Base-by-base conservation (phyloP, 1,140 invertebrate genomes). In the Aphaenogaster floridana region DNA sequence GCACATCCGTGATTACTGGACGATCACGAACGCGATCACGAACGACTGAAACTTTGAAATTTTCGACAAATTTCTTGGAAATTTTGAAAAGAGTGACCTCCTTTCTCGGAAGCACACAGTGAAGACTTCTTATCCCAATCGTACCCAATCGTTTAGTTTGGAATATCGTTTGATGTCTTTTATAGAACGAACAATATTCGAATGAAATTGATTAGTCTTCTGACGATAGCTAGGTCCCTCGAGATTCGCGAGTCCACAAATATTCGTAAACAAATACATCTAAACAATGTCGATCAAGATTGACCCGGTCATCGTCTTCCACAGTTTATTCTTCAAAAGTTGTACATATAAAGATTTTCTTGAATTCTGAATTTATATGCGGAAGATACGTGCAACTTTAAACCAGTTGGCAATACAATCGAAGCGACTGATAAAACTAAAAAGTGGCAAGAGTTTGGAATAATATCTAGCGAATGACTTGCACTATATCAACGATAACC, bases 401-500 rank as follows among this genome's bases (percentile, higher is more conserved):
- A 34, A 54, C 15, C n/a, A 59, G 1, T 48, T 54, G 66, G 34
- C 61, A 28, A 57, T 17, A 57, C 17, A 17, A 59, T 74, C 13
- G 5, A 83, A 83, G 80, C 68, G 68, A 50, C 28, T 5, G 36
- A 59, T 59, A 59, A 74, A 59, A 83, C 34, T 69, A 9, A 17
- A 74, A 61, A 83, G 13, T 34, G 21, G 42, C 45, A 17, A 48
- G 42, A 74, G 6, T 54, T 71, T 28, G 15, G 1, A 84, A 48
- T 74, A 48, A 76, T 68, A 50, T 64, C 34, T 84, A 84, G 69
- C 80, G 9, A 48, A 83, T 71, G 28, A 50, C 42, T 83, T 74
- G 69, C 57, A 74, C 28, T 84, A 61, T 45, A 69, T 45, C 54
- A 61, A 28, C 54, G 42, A 72, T 61, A 74, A 59, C n/a, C 13